phyloP scores from a whole-genome alignment of 2,888 invertebrate genomes.

The Cryptosula pallasiana region DNA sequence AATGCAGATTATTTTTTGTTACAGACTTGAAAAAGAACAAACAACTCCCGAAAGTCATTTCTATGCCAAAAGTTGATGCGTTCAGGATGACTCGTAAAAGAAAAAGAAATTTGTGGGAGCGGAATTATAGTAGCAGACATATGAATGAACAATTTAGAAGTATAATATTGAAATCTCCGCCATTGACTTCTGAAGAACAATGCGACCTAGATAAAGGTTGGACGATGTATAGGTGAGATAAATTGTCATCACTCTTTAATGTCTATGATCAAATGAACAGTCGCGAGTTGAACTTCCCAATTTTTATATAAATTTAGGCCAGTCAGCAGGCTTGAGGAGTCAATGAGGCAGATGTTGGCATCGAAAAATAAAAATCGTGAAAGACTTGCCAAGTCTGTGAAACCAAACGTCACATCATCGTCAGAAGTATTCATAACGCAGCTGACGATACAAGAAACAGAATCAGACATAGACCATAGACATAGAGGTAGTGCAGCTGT shows the following conservation, averaged over 20 bases:
- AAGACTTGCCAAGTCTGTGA: background rate
- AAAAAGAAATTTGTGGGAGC: constrained; percentile 44
- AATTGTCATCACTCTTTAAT: background rate
- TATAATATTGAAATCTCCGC: constrained; percentile 34
- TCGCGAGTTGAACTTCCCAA: too few relatives aligned
- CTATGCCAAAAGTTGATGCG: constrained; percentile 40
- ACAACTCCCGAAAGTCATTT: constrained; percentile 26
- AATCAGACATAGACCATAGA: background rate
- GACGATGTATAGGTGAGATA: constrained; percentile 32
- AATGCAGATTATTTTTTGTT: background rate
- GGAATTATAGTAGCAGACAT: constrained; percentile 33
- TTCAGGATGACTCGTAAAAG: constrained; percentile 34
- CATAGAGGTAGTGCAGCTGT: background rate
- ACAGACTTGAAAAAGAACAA: background rate
- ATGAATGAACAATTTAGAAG: constrained; percentile 33
- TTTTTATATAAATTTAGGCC: too few relatives aligned
- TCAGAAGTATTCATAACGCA: background rate
- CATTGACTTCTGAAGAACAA: constrained; percentile 34
- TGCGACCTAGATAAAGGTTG: constrained; percentile 36
- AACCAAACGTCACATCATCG: background rate
- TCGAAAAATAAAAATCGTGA: background rate
- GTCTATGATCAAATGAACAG: too few relatives aligned
- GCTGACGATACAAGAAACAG: background rate
- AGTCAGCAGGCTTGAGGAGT: background rate
- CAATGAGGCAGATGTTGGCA: background rate